Conservation (phyloP, 1,140 invertebrate species). For the Bombus difficillimus region DNA sequence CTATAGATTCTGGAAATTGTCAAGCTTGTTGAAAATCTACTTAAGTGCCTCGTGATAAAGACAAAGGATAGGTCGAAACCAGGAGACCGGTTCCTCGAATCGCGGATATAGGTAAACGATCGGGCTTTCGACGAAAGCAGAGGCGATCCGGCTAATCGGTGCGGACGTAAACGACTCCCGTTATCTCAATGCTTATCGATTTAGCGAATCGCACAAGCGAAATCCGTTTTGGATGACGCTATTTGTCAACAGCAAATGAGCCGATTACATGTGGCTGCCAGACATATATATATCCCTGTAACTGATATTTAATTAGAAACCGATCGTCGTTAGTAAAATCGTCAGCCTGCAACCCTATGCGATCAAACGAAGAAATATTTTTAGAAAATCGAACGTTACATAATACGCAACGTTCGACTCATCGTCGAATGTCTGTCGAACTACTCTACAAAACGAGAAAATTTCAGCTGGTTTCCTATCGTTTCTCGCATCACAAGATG, state of each 20-base stretch:
- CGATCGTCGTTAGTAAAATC: constrained; percentile 37
- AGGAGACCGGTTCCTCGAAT: background rate
- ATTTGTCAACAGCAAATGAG: constrained; percentile 70
- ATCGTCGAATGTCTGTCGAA: background rate
- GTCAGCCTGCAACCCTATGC: background rate
- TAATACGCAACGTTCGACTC: background rate
- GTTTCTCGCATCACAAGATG: background rate
- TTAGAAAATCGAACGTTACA: constrained; percentile 1
- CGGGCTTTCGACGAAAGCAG: constrained; percentile 45
- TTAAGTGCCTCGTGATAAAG: background rate
- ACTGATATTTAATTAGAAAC: constrained; percentile 66
- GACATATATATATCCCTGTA: constrained; percentile 9
- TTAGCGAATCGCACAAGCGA: constrained; percentile 62
- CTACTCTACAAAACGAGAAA: background rate
- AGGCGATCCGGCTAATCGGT: constrained; percentile 63
- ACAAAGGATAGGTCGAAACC: background rate
- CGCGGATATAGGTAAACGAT: constrained; percentile 54
- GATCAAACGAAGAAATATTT: background rate
- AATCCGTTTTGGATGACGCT: constrained; percentile 68
- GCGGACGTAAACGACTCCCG: constrained; percentile 67
- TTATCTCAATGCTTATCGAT: constrained; percentile 70
- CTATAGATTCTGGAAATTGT: background rate
- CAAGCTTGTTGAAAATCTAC: constrained; percentile 1
- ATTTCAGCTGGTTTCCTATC: background rate
- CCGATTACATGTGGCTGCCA: constrained; percentile 53